Conservation (phyloP, 2,888 invertebrate species). For the Isoperla grammatica region DNA sequence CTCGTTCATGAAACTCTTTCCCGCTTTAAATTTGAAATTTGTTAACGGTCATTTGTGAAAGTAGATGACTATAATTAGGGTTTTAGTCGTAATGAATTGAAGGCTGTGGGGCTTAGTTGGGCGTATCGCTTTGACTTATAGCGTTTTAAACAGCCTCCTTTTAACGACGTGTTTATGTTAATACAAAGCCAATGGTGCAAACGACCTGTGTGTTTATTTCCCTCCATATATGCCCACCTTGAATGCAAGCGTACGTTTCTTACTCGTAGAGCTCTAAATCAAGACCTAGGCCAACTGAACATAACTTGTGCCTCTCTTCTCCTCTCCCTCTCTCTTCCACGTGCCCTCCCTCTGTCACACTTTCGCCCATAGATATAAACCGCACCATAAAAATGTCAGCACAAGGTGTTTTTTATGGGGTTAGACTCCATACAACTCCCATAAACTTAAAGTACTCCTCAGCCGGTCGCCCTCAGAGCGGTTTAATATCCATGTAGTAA, state of each 20-base stretch:
- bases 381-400: constrained; percentile 16
- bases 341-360: neutral
- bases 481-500: too few relatives aligned
- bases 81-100: neutral
- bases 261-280: neutral
- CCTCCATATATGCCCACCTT: too few relatives aligned
- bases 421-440: constrained; percentile 18
- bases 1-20: too few relatives aligned
- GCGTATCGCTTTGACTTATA: constrained; percentile 2
- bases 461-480: neutral
- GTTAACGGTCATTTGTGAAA: too few relatives aligned
- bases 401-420: constrained; percentile 14
- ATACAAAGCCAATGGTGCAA: constrained; percentile 12
- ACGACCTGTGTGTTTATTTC: neutral
- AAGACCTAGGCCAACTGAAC: neutral
- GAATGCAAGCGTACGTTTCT: too few relatives aligned
- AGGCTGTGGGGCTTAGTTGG: neutral
- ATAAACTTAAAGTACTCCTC: constrained; percentile 18
- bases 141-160: neutral
- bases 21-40: too few relatives aligned
- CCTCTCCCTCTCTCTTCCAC: constrained; percentile 10
- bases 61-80: too few relatives aligned
- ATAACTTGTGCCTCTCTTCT: neutral
- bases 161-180: constrained; percentile 10
- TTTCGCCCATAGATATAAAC: constrained; percentile 9